A percentile compares a stretch with the other conserved stretches of the same genome.
Evolutionary conservation across 2,888 invertebrate genomes (phyloP).

Genomic region (Bembecia ichneumoniformis): DNA sequence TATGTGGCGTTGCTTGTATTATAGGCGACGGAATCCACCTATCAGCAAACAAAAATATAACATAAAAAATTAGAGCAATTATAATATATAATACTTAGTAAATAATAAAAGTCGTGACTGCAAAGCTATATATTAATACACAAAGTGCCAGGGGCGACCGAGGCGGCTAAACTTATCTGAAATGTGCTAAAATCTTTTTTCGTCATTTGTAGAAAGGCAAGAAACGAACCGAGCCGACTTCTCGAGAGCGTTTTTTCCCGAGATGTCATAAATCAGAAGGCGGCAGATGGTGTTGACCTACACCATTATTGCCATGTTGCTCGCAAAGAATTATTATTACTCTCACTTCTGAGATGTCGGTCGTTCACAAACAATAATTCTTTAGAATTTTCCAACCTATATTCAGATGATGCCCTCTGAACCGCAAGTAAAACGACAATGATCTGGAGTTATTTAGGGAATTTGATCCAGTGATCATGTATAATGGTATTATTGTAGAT

Average conservation of each 20-base stretch:
- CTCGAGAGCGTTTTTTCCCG: conserved; percentile 43
- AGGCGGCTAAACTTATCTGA: conserved; percentile 22
- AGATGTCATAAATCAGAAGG: conserved; percentile 60
- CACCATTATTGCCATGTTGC: conserved; percentile 61
- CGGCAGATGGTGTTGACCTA: conserved; percentile 64
- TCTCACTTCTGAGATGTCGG: conserved; percentile 29
- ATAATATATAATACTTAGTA: no score
- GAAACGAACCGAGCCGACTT: conserved; percentile 36
- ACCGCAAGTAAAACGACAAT: conserved; percentile 7
- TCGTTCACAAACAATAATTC: conserved; percentile 33
- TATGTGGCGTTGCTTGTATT: no score
- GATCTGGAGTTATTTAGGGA: neutral
- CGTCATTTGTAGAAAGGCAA: conserved; percentile 40
- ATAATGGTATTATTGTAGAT: no score
- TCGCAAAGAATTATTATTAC: conserved; percentile 56
- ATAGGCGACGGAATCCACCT: no score
- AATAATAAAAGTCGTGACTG: neutral
- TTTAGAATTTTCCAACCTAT: conserved; percentile 16
- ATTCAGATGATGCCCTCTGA: conserved; percentile 2
- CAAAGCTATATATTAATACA: neutral
- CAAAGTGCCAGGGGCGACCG: conserved; percentile 1
- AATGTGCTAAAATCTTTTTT: conserved; percentile 48
- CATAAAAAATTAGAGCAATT: no score
- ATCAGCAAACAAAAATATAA: no score
- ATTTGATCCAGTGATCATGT: no score